phyloP scores from a whole-genome alignment of 2,888 invertebrate species.

The Lasioglossum vierecki region DNA sequence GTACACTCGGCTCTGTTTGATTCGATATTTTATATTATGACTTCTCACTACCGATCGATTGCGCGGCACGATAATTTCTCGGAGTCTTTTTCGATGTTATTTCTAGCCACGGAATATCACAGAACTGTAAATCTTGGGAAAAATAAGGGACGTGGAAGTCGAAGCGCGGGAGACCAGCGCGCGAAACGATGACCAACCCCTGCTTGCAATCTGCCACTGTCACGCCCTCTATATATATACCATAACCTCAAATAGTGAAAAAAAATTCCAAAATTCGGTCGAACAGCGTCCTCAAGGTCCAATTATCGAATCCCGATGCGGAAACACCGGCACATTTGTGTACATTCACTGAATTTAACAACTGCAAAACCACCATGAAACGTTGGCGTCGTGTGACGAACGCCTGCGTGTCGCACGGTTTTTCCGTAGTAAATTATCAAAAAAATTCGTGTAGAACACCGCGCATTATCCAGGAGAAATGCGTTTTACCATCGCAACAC shows the following conservation, averaged over 20 bases:
- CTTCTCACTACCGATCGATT: conserved; percentile 21
- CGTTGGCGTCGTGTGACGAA: conserved; percentile 55
- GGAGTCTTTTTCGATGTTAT: conserved; percentile 15
- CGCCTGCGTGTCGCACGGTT: conserved; percentile 21
- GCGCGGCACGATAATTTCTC: conserved; percentile 38
- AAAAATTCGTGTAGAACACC: conserved; percentile 6
- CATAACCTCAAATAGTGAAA: conserved; percentile 78
- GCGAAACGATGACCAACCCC: conserved; percentile 82
- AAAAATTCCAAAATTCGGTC: conserved; percentile 45
- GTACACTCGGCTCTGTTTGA: conserved; percentile 60
- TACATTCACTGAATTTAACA: conserved; percentile 8
- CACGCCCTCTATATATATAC: conserved; percentile 81
- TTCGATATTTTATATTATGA: conserved; percentile 56
- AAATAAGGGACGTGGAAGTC: conserved; percentile 67
- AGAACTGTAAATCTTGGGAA: conserved; percentile 46
- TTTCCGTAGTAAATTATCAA: conserved; percentile 45
- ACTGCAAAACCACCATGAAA: conserved; percentile 11
- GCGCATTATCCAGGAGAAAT: not conserved
- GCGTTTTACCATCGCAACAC: not conserved
- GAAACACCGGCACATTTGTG: conserved; percentile 16
- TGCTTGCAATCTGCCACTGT: conserved; percentile 74
- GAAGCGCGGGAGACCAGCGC: conserved; percentile 82
- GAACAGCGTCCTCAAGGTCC: conserved; percentile 28
- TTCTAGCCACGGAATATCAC: conserved; percentile 13
- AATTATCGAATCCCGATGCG: not conserved